Evolutionary conservation across 2,888 invertebrate species (phyloP).

Genomic region (Epinotia nisella): DNA sequence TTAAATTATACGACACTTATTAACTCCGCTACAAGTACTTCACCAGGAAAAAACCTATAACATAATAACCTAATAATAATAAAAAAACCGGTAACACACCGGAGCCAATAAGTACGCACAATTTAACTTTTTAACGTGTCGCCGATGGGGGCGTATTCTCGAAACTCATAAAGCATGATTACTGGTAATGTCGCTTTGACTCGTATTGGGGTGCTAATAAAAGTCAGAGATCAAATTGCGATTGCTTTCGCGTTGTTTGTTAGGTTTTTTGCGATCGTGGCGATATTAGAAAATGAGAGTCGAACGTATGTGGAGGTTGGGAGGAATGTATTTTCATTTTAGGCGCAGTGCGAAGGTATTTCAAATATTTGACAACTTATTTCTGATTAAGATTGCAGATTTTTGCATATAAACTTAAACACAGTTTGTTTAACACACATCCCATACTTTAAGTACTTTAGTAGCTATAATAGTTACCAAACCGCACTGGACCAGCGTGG

Average conservation of each 20-base stretch:
- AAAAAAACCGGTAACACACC: slow-evolving; percentile 42
- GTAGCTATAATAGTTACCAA: too few species aligned
- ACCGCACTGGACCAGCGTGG: too few species aligned
- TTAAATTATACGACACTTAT: slow-evolving; percentile 13
- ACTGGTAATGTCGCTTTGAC: slow-evolving; percentile 42
- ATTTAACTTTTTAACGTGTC: slow-evolving; percentile 45
- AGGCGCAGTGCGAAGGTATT: not conserved
- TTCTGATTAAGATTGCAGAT: not conserved
- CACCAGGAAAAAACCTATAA: slow-evolving; percentile 33
- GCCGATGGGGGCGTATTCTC: slow-evolving; percentile 44
- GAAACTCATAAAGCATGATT: slow-evolving; percentile 45
- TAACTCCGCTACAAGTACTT: slow-evolving; percentile 14
- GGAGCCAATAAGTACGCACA: slow-evolving; percentile 45
- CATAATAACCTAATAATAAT: slow-evolving; percentile 38
- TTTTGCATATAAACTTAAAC: not conserved
- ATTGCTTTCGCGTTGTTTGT: slow-evolving; percentile 40
- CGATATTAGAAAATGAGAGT: slow-evolving; percentile 43
- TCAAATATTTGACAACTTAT: not conserved
- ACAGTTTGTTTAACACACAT: too few species aligned
- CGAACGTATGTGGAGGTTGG: slow-evolving; percentile 12
- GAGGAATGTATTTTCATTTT: slow-evolving; percentile 17
- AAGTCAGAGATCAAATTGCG: slow-evolving; percentile 44
- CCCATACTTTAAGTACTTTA: too few species aligned
- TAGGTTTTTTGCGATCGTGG: slow-evolving; percentile 42
- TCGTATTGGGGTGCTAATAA: slow-evolving; percentile 45